A percentile compares a stretch with the other conserved stretches of the same genome.
These are phyloP conservation scores for Passer domesticus DNA, from an alignment of 2,113 vertebrate genomes.

Conservation along the genomic window DNA sequence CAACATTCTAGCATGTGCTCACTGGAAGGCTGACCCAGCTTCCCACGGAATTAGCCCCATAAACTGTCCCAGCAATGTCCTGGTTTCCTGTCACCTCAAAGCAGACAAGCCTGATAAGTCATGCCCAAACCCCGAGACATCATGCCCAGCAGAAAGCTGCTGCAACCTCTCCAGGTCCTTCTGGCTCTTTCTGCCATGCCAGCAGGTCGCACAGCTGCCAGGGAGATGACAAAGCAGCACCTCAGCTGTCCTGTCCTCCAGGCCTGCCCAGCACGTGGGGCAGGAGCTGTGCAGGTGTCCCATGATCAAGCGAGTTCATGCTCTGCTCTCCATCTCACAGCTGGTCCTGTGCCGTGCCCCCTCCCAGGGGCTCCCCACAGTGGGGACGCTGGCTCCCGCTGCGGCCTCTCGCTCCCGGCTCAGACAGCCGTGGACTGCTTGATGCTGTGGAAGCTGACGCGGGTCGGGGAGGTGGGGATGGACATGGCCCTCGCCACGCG, in stretches of 20 bases:
- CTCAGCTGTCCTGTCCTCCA: background rate
- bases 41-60: background rate
- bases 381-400: accelerated
- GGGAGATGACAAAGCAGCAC: background rate
- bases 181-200: background rate
- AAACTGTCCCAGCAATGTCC: background rate
- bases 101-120: background rate
- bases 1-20: background rate
- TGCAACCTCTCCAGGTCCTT: background rate
- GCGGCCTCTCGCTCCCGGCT: accelerated
- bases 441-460: slow-evolving; percentile 97
- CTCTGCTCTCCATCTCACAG: too few species aligned
- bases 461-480: slow-evolving; percentile 94
- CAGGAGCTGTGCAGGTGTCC: background rate
- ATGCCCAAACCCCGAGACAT: background rate
- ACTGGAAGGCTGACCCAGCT: background rate
- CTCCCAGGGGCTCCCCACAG: background rate
- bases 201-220: background rate
- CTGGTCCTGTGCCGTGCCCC: background rate
- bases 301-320: background rate
- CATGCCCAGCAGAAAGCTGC: background rate
- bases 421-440: slow-evolving; percentile 84
- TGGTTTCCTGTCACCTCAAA: background rate
- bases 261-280: background rate
- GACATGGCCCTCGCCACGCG: slow-evolving; percentile 92